phyloP scores from a whole-genome alignment of 1,140 invertebrate species.

The Pemphigus obesinymphae region DNA sequence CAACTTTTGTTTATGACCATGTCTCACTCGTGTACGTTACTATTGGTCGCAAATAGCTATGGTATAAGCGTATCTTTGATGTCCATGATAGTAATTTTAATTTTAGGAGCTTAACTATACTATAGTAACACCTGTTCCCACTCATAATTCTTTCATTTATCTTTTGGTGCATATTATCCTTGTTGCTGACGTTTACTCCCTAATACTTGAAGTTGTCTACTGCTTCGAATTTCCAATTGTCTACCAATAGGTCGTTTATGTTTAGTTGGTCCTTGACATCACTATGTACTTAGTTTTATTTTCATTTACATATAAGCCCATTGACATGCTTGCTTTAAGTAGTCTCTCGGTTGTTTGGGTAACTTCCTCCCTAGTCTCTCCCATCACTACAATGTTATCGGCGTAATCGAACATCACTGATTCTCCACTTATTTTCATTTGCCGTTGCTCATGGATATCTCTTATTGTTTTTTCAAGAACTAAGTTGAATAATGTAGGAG shows the following conservation, averaged over 20 bases:
- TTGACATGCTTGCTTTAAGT: too few species aligned
- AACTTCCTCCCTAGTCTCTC: too few species aligned
- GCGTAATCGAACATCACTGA: neutral
- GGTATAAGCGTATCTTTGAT: neutral
- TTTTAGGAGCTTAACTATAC: neutral
- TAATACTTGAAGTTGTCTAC: neutral
- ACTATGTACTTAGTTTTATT: too few species aligned
- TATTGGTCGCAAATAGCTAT: neutral
- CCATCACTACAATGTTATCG: neutral
- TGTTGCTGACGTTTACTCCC: neutral
- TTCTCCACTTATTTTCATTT: neutral
- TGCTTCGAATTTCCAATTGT: too few species aligned
- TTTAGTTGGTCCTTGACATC: too few species aligned
- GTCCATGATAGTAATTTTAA: neutral
- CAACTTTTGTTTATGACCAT: neutral
- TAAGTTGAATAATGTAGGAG: slow-evolving; percentile 2
- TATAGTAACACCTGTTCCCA: slow-evolving; percentile 4
- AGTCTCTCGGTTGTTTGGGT: too few species aligned
- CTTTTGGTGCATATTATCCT: neutral
- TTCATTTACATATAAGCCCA: too few species aligned
- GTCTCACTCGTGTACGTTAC: neutral
- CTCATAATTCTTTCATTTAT: neutral
- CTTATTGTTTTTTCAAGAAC: slow-evolving; percentile 8
- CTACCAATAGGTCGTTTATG: too few species aligned
- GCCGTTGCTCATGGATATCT: neutral